A percentile compares a stretch with the other conserved stretches of the same genome.
Evolutionary conservation across 2,113 vertebrate species (phyloP).

Genomic region (Hepsetus odoe): DNA sequence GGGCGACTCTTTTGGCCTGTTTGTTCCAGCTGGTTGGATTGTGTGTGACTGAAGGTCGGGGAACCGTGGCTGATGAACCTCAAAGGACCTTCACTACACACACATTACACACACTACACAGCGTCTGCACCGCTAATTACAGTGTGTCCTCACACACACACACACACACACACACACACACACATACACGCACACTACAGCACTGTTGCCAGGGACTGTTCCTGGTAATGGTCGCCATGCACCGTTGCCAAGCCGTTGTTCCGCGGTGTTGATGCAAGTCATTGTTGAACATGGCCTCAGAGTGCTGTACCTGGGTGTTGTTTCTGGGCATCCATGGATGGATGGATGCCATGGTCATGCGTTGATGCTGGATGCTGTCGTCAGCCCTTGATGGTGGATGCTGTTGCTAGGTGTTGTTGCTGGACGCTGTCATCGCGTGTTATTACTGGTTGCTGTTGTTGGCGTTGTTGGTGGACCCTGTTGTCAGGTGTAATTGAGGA

Average conservation of each 20-base stretch:
- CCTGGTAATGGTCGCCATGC: too few species aligned
- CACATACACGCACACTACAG: too few species aligned
- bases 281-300: background rate
- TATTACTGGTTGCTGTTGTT: background rate
- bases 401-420: background rate
- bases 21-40: slow-evolving; percentile 32
- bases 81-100: slow-evolving; percentile 4
- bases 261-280: background rate
- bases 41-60: slow-evolving; percentile 21
- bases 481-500: slow-evolving; percentile 12
- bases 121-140: slow-evolving; percentile 4
- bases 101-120: background rate
- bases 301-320: too few species aligned
- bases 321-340: background rate
- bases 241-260: background rate
- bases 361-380: background rate
- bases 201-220: too few species aligned
- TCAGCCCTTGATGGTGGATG: too few species aligned
- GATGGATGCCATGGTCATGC: background rate
- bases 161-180: too few species aligned
- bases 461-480: background rate
- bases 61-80: slow-evolving; percentile 38
- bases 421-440: background rate
- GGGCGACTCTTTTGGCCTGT: background rate
- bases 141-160: too few species aligned